Base-by-base conservation (phyloP, 2,113 vertebrate species). In the Prolemur simus region DNA sequence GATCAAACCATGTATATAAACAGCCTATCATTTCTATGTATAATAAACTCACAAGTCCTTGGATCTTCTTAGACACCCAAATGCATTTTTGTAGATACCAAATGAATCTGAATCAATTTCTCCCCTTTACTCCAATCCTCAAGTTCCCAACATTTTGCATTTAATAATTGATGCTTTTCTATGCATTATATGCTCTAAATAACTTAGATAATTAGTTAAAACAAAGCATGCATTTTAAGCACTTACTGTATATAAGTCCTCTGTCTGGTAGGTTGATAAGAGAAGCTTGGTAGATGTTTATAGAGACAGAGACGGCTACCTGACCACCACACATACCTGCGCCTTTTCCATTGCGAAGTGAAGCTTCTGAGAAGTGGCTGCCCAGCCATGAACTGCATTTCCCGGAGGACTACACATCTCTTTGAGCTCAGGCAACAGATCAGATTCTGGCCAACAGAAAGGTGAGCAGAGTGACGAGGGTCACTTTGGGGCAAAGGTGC, bases 221-320 rank as follows among this genome's bases (percentile, higher is more conserved):
- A 5, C 7, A 74, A 52, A 77, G 12, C 2, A 52, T 32, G 17
- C 1, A 25, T 29, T 76, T 27, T 45, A 14, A 89, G 17, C 12
- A 34, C n/a, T 27, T 25, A 45, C 10, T 13, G 6, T 27, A 6
- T 15, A 8, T 4, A 73, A 27, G 3, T 34, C 6, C 3, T 49
- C 0, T 3, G 3, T 27, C 34, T 54, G 9, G 4, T n/a, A 76
- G n/a, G 23, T 39, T 89, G 64, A 13, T 34, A 69, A 37, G 2
- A 20, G 29, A 68, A 21, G 0, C 1, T 42, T 32, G 29, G 17
- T 5, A 49, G 9, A 10, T 52, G 1, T 47, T 56, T 5, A 21
- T 11, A 56, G 8, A 4, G 3, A 2, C 18, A 56, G 27, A 86
- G 5, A 54, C 29, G 1, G 5, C 2, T 58, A 25, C 25, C 6